These are phyloP conservation scores for human DNA, from an alignment of 2,113 vertebrate genomes.

Conservation along the genomic window DNA sequence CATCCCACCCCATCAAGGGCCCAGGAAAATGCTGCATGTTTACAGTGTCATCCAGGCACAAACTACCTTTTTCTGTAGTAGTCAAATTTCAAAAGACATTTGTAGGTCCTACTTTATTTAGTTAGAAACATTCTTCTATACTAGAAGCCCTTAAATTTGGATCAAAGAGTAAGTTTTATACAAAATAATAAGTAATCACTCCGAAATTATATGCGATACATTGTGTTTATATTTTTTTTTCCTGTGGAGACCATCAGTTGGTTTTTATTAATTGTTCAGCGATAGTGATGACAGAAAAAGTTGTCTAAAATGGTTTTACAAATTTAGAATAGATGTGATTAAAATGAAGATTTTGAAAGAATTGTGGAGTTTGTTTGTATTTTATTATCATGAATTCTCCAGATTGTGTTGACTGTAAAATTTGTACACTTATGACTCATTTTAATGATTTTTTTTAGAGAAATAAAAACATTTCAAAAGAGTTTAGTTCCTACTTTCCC, in stretches of 20 bases:
- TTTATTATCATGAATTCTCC: conserved; percentile 8
- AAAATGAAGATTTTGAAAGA: neutral
- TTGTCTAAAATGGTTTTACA: neutral
- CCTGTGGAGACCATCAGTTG: neutral
- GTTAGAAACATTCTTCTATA: neutral
- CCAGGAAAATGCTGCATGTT: neutral
- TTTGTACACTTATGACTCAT: neutral
- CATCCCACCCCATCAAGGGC: too few relatives aligned
- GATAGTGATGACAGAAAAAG: neutral
- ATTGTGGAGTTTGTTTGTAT: neutral
- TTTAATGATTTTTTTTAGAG: neutral
- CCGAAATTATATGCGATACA: neutral
- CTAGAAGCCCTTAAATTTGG: neutral
- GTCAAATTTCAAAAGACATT: neutral
- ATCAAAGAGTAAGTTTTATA: neutral
- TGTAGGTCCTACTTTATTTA: neutral
- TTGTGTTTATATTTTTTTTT: neutral
- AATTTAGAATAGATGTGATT: neutral
- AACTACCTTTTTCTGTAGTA: neutral
- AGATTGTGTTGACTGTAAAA: neutral
- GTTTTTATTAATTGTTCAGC: conserved; percentile 22
- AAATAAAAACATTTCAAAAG: neutral
- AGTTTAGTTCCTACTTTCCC: neutral
- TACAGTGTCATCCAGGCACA: neutral
- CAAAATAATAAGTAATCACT: neutral